Percentiles rank a stretch among this genome's conserved stretches.
Conservation (phyloP, 2,797 vertebrate genomes). For the Poliocrania exsul region DNA sequence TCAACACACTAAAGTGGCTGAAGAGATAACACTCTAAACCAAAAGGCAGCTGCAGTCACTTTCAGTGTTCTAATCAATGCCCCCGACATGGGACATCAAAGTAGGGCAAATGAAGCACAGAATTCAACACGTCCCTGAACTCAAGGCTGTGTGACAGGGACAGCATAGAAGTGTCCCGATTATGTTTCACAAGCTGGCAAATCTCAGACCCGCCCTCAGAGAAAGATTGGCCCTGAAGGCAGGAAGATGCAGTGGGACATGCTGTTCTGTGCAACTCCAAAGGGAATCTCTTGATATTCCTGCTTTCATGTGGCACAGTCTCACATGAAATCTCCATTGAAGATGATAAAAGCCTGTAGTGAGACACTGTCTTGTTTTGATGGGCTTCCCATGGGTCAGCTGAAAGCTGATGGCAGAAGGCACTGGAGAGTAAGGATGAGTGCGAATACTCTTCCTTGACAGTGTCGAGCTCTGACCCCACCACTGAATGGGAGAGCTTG, state of each 20-base stretch:
- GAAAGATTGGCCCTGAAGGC: not conserved
- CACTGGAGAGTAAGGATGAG: not conserved
- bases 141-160: constrained; percentile 36
- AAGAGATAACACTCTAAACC: not conserved
- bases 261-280: not conserved
- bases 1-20: not conserved
- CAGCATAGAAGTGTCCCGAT: not conserved
- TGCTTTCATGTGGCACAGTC: not conserved
- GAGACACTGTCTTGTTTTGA: not conserved
- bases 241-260: not conserved
- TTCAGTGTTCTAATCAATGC: not conserved
- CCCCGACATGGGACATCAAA: not conserved
- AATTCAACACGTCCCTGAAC: not conserved
- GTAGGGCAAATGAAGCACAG: not conserved
- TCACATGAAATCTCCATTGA: not conserved
- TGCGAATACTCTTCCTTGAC: not conserved
- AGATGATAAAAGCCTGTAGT: not conserved
- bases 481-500: constrained; percentile 11
- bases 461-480: constrained; percentile 10
- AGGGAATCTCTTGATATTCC: not conserved
- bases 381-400: not conserved
- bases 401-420: not conserved
- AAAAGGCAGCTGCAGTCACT: constrained; percentile 19
- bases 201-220: not conserved
- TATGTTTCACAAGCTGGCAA: constrained; percentile 34